Evolutionary conservation across 2,113 vertebrate genomes (phyloP).

Genomic region (Genyomyrus donnyi): DNA sequence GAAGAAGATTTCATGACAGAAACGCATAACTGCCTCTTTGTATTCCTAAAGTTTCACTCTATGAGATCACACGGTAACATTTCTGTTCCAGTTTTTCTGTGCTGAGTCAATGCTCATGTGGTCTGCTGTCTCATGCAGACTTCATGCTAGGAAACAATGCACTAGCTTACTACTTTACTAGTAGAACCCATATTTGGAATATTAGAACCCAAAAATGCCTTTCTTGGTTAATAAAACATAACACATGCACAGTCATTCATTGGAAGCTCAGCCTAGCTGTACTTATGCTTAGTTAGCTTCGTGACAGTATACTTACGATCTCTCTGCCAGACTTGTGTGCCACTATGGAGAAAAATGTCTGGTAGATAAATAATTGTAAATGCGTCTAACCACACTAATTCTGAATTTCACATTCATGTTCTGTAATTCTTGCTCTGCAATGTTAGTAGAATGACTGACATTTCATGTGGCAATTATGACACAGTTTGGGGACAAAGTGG

Average conservation of each 20-base stretch:
- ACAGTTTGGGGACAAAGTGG: neutral
- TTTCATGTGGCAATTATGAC: neutral
- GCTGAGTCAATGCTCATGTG: neutral
- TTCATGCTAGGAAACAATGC: neutral
- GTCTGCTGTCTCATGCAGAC: neutral
- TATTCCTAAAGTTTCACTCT: neutral
- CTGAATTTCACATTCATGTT: neutral
- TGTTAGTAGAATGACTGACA: neutral
- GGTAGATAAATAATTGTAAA: neutral
- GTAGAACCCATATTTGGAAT: neutral
- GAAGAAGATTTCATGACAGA: neutral
- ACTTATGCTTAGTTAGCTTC: neutral
- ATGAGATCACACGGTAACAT: neutral
- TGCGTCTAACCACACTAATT: neutral
- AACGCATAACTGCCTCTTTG: neutral
- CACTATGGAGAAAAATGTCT: neutral
- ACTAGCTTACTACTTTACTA: neutral
- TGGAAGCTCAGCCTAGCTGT: neutral
- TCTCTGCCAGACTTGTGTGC: neutral
- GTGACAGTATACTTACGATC: neutral
- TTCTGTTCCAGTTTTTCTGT: neutral
- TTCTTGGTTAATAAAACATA: neutral
- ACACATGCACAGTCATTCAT: neutral
- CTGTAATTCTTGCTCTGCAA: neutral
- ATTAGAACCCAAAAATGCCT: neutral